Percentiles rank a stretch among this genome's conserved stretches.
phyloP scores from a whole-genome alignment of 2,888 invertebrate species.

The Plagodis pulveraria region DNA sequence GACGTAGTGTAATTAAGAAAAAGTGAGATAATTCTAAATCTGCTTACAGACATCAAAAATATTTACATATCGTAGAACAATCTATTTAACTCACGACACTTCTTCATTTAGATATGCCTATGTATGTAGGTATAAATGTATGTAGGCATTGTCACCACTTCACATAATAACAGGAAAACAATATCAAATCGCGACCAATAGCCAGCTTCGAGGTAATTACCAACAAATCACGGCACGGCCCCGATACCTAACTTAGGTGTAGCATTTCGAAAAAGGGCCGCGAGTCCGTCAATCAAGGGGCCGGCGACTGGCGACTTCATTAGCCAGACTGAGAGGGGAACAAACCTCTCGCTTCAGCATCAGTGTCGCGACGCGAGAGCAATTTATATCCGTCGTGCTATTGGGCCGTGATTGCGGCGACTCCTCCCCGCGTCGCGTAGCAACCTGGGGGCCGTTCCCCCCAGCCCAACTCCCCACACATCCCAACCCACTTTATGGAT shows the following conservation, averaged over 20 bases:
- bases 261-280: constrained; percentile 75
- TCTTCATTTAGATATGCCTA: background rate
- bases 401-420: constrained; percentile 85
- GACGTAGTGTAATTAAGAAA: no score
- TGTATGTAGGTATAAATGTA: background rate
- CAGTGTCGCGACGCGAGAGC: constrained; percentile 80
- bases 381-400: constrained; percentile 86
- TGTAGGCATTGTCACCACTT: constrained; percentile 5
- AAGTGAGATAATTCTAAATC: no score
- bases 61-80: no score
- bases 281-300: constrained; percentile 80
- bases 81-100: no score
- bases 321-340: constrained; percentile 66
- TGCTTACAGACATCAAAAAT: no score
- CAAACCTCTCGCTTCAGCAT: constrained; percentile 63
- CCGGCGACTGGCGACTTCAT: constrained; percentile 78
- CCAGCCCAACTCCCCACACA: constrained; percentile 46
- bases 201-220: constrained; percentile 54
- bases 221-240: constrained; percentile 73
- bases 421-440: constrained; percentile 88
- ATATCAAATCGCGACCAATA: constrained; percentile 47
- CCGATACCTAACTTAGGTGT: constrained; percentile 70
- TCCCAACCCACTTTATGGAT: constrained; percentile 78
- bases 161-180: constrained; percentile 44
- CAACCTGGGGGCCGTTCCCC: constrained; percentile 80